phyloP scores from a whole-genome alignment of 1,140 invertebrate species.

The Onthophagus taurus region DNA sequence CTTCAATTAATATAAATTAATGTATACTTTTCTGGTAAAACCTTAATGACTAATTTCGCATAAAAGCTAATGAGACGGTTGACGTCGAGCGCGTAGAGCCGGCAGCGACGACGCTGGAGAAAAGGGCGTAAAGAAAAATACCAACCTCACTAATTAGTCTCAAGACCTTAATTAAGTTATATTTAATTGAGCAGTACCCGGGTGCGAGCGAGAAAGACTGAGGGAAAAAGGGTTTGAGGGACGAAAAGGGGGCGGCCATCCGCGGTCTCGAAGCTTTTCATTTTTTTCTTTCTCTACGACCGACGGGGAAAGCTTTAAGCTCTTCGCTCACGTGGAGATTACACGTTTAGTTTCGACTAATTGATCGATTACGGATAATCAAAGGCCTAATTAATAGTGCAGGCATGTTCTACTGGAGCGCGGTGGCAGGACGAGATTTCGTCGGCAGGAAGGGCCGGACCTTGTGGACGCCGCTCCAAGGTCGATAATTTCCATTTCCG shows the following conservation, averaged over 20 bases:
- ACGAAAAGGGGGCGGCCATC: background rate
- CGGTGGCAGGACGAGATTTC: constrained; percentile 8
- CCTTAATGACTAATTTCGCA: constrained; percentile 32
- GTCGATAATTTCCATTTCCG: constrained; percentile 17
- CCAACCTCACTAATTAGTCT: constrained; percentile 48
- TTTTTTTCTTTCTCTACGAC: constrained; percentile 1
- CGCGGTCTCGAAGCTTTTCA: constrained; percentile 10
- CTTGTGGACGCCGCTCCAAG: constrained; percentile 3
- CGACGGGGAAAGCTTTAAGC: constrained; percentile 3
- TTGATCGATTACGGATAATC: background rate
- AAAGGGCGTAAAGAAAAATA: constrained; percentile 27
- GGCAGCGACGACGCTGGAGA: background rate
- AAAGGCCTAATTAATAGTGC: too few species aligned
- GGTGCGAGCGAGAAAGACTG: too few species aligned
- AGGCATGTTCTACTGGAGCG: too few species aligned
- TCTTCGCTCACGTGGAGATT: background rate
- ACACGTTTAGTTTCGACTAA: background rate
- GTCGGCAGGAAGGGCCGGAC: background rate
- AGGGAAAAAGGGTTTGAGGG: too few species aligned
- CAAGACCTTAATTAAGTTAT: constrained; percentile 57
- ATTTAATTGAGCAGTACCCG: constrained; percentile 47
- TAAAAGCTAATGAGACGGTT: constrained; percentile 31
- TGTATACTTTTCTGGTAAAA: constrained; percentile 18
- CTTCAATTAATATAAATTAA: constrained; percentile 15
- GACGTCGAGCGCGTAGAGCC: constrained; percentile 18